phyloP scores from a whole-genome alignment of 2,797 vertebrate genomes.

The Acrossocheilus wenchowensis region DNA sequence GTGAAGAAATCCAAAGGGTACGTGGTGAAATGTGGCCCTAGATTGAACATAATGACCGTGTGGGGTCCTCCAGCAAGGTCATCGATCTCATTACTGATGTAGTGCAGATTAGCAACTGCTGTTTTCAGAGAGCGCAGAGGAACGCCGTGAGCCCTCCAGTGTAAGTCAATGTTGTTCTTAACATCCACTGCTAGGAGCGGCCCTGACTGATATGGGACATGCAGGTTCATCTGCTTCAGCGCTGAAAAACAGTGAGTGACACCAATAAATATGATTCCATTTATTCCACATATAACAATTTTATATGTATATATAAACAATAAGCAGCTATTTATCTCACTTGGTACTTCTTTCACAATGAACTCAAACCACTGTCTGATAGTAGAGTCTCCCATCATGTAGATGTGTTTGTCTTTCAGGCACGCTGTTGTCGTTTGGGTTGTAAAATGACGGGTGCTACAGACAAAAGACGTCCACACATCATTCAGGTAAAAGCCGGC shows the following conservation, averaged over 20 bases:
- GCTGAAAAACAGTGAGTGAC: conserved; percentile 53
- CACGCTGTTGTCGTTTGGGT: conserved; percentile 43
- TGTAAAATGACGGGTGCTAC: conserved; percentile 56
- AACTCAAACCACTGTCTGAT: conserved; percentile 69
- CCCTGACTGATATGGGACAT: conserved; percentile 54
- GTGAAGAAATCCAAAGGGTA: conserved; percentile 55
- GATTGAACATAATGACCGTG: conserved; percentile 60
- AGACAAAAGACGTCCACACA: conserved; percentile 64
- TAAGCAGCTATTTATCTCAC: conserved; percentile 47
- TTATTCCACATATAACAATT: not conserved
- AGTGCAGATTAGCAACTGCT: conserved; percentile 58
- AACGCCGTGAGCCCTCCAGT: conserved; percentile 65
- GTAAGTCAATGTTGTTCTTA: conserved; percentile 47
- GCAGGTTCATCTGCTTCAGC: conserved; percentile 59
- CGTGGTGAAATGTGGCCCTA: conserved; percentile 67
- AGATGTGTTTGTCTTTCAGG: conserved; percentile 59
- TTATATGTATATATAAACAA: not conserved
- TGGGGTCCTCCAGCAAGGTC: conserved; percentile 61
- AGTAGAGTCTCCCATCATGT: conserved; percentile 71
- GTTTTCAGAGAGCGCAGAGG: conserved; percentile 60
- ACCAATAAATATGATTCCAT: not conserved
- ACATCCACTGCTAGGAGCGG: conserved; percentile 63
- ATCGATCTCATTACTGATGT: conserved; percentile 60
- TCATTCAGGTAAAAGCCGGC: conserved; percentile 69
- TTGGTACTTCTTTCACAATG: conserved; percentile 57